phyloP scores from a whole-genome alignment of 2,797 vertebrate genomes.

The Loris lydekkerianus region DNA sequence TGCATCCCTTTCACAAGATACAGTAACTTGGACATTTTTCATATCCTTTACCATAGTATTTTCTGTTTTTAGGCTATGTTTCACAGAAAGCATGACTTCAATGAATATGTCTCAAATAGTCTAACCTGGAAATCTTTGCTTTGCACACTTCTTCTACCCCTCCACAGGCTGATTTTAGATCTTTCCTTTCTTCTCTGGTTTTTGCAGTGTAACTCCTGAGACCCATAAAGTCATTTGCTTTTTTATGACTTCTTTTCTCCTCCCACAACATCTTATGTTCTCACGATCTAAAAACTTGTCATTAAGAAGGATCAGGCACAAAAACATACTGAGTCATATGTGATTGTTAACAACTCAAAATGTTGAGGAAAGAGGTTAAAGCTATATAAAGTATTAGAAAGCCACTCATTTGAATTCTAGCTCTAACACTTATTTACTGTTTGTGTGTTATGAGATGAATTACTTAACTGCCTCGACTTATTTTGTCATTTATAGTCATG shows the following conservation, averaged over 20 bases:
- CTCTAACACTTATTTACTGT: background rate
- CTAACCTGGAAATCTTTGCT: background rate
- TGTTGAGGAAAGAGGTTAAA: slow-evolving; percentile 3
- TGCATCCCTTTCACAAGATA: background rate
- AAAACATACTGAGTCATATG: background rate
- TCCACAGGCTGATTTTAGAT: background rate
- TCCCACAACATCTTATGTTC: background rate
- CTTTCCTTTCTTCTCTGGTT: background rate
- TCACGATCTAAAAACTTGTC: background rate
- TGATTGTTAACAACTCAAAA: slow-evolving; percentile 11
- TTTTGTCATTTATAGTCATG: background rate
- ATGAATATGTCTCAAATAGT: background rate
- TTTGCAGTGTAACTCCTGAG: background rate
- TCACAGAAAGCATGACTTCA: background rate
- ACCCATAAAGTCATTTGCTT: background rate
- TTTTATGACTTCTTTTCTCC: background rate
- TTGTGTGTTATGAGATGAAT: background rate
- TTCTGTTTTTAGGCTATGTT: background rate
- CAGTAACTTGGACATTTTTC: background rate
- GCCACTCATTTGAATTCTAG: background rate
- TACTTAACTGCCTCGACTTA: background rate
- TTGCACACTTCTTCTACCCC: background rate
- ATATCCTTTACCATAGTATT: background rate
- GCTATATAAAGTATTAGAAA: background rate
- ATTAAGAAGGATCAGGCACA: background rate